Evolutionary conservation across 2,113 vertebrate genomes (phyloP).

Genomic region (Sus scrofa): DNA sequence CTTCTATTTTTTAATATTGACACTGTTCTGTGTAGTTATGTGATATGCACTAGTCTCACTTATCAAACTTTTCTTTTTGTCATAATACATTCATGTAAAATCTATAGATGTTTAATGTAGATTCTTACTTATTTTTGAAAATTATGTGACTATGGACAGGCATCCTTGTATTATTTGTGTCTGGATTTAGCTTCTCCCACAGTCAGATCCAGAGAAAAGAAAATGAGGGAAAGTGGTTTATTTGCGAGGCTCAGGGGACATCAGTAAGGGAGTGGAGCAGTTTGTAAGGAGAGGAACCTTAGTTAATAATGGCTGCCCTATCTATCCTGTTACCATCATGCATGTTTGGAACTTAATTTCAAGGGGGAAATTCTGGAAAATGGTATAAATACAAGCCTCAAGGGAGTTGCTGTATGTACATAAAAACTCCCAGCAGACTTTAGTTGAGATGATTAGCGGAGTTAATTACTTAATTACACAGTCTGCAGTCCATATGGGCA

Average conservation of each 20-base stretch:
- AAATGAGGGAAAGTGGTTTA: neutral
- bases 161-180: neutral
- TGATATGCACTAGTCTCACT: neutral
- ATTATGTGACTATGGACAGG: neutral
- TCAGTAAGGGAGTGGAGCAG: neutral
- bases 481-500: neutral
- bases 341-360: neutral
- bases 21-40: neutral
- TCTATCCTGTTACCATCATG: neutral
- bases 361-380: neutral
- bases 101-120: neutral
- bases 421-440: neutral
- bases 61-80: neutral
- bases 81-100: neutral
- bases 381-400: neutral
- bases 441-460: neutral
- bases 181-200: neutral
- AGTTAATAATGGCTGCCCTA: rapidly evolving
- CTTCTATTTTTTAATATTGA: neutral
- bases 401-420: neutral
- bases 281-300: neutral
- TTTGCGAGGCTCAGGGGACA: neutral
- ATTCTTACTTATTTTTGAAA: neutral
- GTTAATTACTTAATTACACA: neutral
- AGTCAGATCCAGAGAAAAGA: neutral